phyloP scores from a whole-genome alignment of 2,113 vertebrate genomes.

The Puntigrus tetrazona region DNA sequence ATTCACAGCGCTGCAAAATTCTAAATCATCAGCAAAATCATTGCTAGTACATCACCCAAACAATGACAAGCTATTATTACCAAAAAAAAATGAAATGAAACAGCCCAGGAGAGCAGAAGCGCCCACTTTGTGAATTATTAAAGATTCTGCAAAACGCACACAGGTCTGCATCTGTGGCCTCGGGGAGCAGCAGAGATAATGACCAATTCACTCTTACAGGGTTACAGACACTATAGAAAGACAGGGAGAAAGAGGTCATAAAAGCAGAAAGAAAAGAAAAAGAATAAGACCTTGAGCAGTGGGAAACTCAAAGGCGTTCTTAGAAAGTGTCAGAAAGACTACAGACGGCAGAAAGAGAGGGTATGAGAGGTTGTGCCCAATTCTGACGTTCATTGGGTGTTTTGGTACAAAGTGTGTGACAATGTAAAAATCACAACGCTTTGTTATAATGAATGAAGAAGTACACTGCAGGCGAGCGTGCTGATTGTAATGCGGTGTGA shows the following conservation, averaged over 20 bases:
- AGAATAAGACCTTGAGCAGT: not conserved
- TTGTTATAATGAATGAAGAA: not conserved
- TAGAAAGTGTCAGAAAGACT: not conserved
- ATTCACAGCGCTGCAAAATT: not conserved
- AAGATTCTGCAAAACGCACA: slow-evolving; percentile 37
- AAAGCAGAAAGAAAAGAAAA: not conserved
- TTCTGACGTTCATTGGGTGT: not conserved
- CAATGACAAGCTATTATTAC: not conserved
- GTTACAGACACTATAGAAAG: slow-evolving; percentile 44
- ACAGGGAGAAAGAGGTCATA: slow-evolving; percentile 21
- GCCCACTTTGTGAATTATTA: slow-evolving; percentile 53
- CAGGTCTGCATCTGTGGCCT: slow-evolving; percentile 39
- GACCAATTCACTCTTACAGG: slow-evolving; percentile 50
- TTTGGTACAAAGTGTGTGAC: not conserved
- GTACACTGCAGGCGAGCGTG: not conserved
- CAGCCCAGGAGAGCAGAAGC: slow-evolving; percentile 18
- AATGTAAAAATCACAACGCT: not conserved
- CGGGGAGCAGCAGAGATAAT: slow-evolving; percentile 47
- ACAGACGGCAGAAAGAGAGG: not conserved
- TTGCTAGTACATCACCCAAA: not conserved
- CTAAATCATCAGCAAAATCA: not conserved
- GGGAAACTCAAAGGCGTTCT: not conserved
- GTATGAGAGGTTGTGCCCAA: not conserved
- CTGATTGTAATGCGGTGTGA: not conserved
- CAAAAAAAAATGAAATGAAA: not conserved